A percentile compares a stretch with the other conserved stretches of the same genome.
Conservation (phyloP, 2,888 invertebrate genomes). For the Lutraria lutraria region DNA sequence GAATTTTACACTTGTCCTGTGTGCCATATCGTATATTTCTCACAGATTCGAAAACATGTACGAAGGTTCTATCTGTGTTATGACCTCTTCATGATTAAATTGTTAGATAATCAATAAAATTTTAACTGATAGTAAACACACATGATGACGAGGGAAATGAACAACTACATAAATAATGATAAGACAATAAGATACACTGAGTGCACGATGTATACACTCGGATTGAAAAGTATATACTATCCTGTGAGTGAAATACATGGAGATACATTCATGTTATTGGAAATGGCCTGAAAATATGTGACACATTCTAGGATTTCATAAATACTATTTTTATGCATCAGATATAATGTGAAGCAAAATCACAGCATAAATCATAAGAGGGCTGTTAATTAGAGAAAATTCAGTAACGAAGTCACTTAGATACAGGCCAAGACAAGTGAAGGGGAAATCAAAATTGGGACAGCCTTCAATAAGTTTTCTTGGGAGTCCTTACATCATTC, state of each 20-base stretch:
- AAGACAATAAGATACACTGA: background rate
- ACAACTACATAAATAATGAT: conserved; percentile 1
- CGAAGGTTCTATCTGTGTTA: conserved; percentile 32
- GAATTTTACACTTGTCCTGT: conserved; percentile 46
- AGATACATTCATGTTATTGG: background rate
- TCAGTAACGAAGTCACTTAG: no score
- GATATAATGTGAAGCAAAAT: no score
- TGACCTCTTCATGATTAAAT: conserved; percentile 33
- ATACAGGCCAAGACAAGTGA: no score
- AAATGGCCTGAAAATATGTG: background rate
- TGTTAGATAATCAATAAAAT: conserved; percentile 29
- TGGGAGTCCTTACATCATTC: no score
- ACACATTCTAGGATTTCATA: background rate
- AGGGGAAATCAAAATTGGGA: no score
- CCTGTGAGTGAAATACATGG: background rate
- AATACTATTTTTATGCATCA: no score
- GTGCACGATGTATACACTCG: background rate
- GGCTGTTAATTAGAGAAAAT: no score
- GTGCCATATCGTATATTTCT: conserved; percentile 19
- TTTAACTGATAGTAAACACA: conserved; percentile 22
- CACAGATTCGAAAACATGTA: conserved; percentile 27
- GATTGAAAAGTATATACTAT: background rate
- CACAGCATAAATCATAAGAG: no score
- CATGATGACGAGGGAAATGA: background rate
- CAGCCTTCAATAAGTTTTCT: no score